phyloP scores from a whole-genome alignment of 2,888 invertebrate species.

The Cylindroiulus punctatus region DNA sequence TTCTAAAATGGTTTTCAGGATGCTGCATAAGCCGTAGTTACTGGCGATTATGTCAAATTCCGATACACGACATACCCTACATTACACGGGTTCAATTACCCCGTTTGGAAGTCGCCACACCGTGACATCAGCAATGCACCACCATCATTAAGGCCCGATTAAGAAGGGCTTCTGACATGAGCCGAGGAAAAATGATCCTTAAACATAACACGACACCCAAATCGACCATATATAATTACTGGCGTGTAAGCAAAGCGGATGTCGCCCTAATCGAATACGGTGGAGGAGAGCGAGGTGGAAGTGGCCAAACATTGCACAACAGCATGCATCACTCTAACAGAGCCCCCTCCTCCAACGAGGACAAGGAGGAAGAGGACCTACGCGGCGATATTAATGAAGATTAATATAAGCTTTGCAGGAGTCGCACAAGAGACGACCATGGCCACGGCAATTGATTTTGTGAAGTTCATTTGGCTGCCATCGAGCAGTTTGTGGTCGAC shows the following conservation, averaged over 20 bases:
- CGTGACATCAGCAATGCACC: too few species aligned
- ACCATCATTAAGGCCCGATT: background rate
- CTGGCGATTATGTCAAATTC: too few species aligned
- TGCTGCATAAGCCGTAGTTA: too few species aligned
- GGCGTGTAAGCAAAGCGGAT: slow-evolving; percentile 9
- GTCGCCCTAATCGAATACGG: background rate
- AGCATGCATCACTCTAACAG: background rate
- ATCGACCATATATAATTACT: slow-evolving; percentile 22
- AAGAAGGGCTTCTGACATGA: slow-evolving; percentile 9
- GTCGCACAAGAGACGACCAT: background rate
- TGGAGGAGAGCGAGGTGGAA: background rate
- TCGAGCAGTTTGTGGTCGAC: slow-evolving; percentile 17
- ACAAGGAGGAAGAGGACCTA: background rate
- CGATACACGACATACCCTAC: too few species aligned
- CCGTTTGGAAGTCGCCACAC: too few species aligned
- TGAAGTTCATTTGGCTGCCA: slow-evolving; percentile 26
- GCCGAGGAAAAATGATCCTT: slow-evolving; percentile 7
- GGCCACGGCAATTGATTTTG: slow-evolving; percentile 8
- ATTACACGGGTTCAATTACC: too few species aligned
- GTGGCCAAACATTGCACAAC: background rate
- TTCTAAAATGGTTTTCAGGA: too few species aligned
- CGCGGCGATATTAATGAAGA: slow-evolving; percentile 5
- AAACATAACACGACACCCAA: slow-evolving; percentile 2
- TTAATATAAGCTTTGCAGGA: background rate
- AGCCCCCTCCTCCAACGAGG: slow-evolving; percentile 23